phyloP scores from a whole-genome alignment of 2,113 vertebrate genomes.

The Lates calcarifer region DNA sequence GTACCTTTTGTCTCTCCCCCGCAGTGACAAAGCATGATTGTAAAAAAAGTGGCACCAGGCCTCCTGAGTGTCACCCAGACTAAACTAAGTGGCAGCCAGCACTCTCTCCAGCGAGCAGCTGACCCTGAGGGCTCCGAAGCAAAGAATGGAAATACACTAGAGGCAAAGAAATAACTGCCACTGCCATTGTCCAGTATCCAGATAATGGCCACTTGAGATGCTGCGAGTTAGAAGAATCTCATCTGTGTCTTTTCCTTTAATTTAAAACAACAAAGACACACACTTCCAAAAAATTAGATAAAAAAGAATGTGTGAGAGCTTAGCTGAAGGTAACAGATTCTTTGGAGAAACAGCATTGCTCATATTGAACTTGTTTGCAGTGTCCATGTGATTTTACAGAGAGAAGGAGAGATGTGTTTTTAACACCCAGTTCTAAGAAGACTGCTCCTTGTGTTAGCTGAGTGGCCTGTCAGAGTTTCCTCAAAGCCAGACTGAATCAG shows the following conservation, averaged over 20 bases:
- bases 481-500: conserved; percentile 15
- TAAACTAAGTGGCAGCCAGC: conserved; percentile 21
- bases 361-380: neutral
- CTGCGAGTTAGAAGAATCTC: neutral
- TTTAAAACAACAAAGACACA: neutral
- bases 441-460: conserved; percentile 10
- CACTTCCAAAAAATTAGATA: neutral
- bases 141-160: conserved; percentile 14
- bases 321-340: conserved; percentile 1
- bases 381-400: conserved; percentile 4
- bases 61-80: conserved; percentile 36
- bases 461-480: neutral
- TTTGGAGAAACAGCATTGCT: conserved; percentile 7
- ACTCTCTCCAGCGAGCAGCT: conserved; percentile 45
- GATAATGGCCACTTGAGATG: neutral
- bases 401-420: neutral
- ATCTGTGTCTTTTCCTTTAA: neutral
- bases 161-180: neutral
- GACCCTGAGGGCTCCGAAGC: conserved; percentile 21
- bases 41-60: conserved; percentile 38
- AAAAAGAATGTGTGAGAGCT: neutral
- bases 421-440: conserved; percentile 6
- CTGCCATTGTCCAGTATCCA: conserved; percentile 10
- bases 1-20: conserved; percentile 70
- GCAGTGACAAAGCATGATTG: conserved; percentile 70